Evolutionary conservation across 2,888 invertebrate species (phyloP).

Genomic region (Lepetodrilus schrolli): DNA sequence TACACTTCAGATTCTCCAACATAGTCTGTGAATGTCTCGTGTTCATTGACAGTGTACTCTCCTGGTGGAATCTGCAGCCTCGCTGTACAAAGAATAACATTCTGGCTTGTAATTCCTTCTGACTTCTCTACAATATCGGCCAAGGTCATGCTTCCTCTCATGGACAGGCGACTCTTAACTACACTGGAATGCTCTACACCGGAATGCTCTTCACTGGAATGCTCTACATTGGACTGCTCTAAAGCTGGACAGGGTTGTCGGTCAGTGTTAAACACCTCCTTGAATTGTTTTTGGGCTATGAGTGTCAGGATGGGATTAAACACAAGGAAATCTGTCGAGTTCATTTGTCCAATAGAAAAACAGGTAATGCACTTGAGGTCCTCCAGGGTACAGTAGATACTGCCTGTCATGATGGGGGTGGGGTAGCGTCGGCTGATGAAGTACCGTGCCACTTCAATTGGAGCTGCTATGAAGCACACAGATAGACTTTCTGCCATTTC

Average conservation of each 20-base stretch:
- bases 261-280: neutral
- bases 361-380: neutral
- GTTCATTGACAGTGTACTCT: neutral
- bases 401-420: neutral
- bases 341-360: constrained; percentile 21
- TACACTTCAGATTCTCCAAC: neutral
- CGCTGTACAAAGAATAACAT: neutral
- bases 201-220: neutral
- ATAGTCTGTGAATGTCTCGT: neutral
- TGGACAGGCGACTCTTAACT: too few relatives aligned
- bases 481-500: neutral
- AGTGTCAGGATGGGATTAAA: neutral
- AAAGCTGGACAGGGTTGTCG: neutral
- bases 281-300: constrained; percentile 1
- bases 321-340: neutral
- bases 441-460: neutral
- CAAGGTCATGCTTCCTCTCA: too few relatives aligned
- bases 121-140: neutral
- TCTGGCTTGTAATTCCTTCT: neutral
- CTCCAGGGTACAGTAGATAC: neutral
- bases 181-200: neutral
- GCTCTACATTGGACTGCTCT: neutral
- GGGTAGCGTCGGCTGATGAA: neutral
- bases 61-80: neutral
- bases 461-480: neutral